Base-by-base conservation (phyloP, 2,113 vertebrate genomes). In the Aepyceros melampus region DNA sequence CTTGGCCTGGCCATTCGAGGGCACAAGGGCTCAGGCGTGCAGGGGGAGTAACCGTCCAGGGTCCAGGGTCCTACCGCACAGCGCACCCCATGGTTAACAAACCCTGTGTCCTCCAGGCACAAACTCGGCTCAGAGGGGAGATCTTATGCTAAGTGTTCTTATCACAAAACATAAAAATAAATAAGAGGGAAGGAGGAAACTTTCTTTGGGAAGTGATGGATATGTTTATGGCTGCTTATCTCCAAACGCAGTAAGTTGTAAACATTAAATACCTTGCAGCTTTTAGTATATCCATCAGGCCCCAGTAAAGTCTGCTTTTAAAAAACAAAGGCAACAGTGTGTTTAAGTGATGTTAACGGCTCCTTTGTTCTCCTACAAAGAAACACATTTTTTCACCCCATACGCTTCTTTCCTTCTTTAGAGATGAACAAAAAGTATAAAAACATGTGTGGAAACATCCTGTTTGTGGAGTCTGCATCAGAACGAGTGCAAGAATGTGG, bases 51-150 rank as follows among this genome's bases (percentile, higher is more conserved):
- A 3, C n/a, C n/a, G 43, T 43, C 1, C n/a, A n/a, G n/a, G 0
- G 13, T 43, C 58, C 6, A 1, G 31, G 4, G 10, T 5, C 15
- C 67, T 2, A 4, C 3, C 1, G 3, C 45, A 15, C 14, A 33
- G 87, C 81, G 15, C 2, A 25, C 2, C 19, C 47, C 1, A 0
- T 6, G 0, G 23, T 3, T 13, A 40, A 36, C 58, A 8, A 1
- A 2, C 0, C 43, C 3, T 8, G 19, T 1, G 4, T 11, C 6
- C 7, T 33, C 2, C 0, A 12, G 31, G 1, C 10, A 14, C 78
- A 23, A 7, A 33, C 2, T 17, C 8, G 17, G 58, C 23, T 25
- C 33, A 3, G 19, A 58, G 47, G 21, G 31, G 27, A 36, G 31
- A 21, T 10, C 25, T 31, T 53, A 16, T 5, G 31, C 21, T 5